Base-by-base conservation (phyloP, 2,888 invertebrate genomes). In the Aricia artaxerxes region DNA sequence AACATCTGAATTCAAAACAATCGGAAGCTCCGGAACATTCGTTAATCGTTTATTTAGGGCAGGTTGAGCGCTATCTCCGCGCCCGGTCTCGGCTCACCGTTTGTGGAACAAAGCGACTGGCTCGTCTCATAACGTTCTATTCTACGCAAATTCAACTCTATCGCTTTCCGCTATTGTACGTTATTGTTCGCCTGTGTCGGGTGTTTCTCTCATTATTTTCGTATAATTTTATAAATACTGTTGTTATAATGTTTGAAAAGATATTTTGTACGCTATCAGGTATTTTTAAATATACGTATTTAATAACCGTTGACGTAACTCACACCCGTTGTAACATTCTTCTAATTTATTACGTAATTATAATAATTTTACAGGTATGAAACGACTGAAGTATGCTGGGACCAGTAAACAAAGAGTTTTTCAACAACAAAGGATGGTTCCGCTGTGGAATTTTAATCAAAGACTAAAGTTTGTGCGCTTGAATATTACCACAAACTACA, bases 341-440 rank as follows among this genome's bases (percentile, higher is more conserved):
- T 24, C 24, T 24, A 24, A 61, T 61, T 24, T 61, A 24, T 61
- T 44, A 73, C 11, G 35, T 35, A 76, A 35, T 76, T 35, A 76
- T 57, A 35, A 35, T 35, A 53, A 53, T 49, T 35, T 24, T 57
- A 31, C 31, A 76, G 76, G 53, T 76, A 76, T 76, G 13, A 76
- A 76, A 76, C 35, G 53, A 53, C 31, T 57, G 16, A 53, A 76
- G 76, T 53, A 76, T 76, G 53, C 53, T 35, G 53, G n/a, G 44
- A 75, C 44, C 44, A 44, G 73, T 78, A 49, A 75, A 79, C 79
- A 79, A 79, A 79, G 79, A 64, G 73, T 79, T 73, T 79, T 79
- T 75, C 61, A 75, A 53, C 13, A 75, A 73, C 73, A 79, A 79
- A 64, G 64, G 79, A 75, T 79, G 78, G 16, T 35, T 72, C 53